Base-by-base conservation (phyloP, 2,113 vertebrate species). In the Glaucidium brasilianum region DNA sequence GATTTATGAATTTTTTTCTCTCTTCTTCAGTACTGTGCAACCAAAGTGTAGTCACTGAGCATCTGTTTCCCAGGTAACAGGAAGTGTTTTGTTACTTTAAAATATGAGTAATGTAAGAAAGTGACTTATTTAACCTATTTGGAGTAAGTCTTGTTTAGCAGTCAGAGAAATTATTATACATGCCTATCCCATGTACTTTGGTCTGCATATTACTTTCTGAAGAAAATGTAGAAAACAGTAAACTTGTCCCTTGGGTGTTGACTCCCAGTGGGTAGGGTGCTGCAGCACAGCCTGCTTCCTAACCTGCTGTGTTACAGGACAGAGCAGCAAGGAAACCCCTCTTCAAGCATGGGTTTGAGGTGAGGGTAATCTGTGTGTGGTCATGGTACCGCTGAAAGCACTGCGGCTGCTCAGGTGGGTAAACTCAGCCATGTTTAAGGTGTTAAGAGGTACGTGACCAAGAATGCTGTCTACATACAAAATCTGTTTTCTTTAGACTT, bases 281-380 rank as follows among this genome's bases (percentile, higher is more conserved):
- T 74, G 63, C 16, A 10, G 66, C 11, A 30, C 58, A 16, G 35
- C 12, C 17, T 43, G 10, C 81, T 53, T n/a, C 81, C 34, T 29
- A 10, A 1, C 23, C 37, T 39, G 22, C 39, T 67, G 47, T 0
- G 0, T 71, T 22, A 8, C 45, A 13, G 47, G 11, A 2, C 55
- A 26, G 3, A 37, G 71, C 5, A 49, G 25, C 39, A 15, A 55
- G 1, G 41, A 49, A 67, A n/a, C 11, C 37, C 13, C 27, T 47
- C 1, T 8, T 19, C 9, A 35, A 11, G 39, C 12, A 1, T 19
- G 52, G 17, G 4, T 19, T 71, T 45, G 0, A 2, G 11, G 59
- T 1, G 0, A 1, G 6, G 52, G 34, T 53, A 15, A 3, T 19
- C 37, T 45, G 12, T 1, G 5, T 43, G 11, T 25, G 43, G 55